A percentile compares a stretch with the other conserved stretches of the same genome.
phyloP scores from a whole-genome alignment of 2,888 invertebrate species.

The Macrophya alboannulata region DNA sequence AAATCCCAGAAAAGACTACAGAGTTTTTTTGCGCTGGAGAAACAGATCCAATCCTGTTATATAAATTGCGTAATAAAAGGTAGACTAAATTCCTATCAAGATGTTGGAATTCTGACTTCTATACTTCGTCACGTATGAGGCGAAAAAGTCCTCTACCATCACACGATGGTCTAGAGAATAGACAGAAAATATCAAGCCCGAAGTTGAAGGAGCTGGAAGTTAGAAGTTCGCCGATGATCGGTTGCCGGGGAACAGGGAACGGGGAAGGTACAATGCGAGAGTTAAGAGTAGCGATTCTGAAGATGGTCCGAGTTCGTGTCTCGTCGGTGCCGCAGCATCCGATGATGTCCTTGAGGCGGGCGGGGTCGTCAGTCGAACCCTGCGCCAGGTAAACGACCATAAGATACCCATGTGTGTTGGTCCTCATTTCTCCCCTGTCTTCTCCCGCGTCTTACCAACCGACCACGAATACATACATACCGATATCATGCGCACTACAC shows the following conservation, averaged over 20 bases:
- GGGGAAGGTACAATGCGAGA: conserved; percentile 18
- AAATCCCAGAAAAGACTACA: too few species aligned
- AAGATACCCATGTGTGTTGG: conserved; percentile 73
- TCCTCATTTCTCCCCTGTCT: conserved; percentile 15
- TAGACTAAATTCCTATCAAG: too few species aligned
- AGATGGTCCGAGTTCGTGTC: conserved; percentile 71
- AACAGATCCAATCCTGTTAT: too few species aligned
- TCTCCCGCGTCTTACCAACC: not conserved
- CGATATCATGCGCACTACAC: not conserved
- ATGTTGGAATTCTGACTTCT: not conserved
- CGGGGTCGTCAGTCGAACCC: conserved; percentile 79
- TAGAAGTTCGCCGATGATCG: not conserved
- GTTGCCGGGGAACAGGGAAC: not conserved
- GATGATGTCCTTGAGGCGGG: conserved; percentile 78
- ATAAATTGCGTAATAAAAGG: too few species aligned
- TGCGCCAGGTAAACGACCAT: conserved; percentile 79
- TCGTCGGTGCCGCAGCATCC: conserved; percentile 72
- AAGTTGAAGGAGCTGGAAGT: not conserved
- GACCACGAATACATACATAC: not conserved
- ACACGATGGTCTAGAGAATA: not conserved
- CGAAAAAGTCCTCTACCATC: not conserved
- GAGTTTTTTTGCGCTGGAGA: too few species aligned
- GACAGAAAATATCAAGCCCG: not conserved
- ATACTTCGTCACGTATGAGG: not conserved
- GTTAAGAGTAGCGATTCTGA: conserved; percentile 65